Evolutionary conservation across 2,888 invertebrate genomes (phyloP).

Genomic region (Chromoteleia sp.): DNA sequence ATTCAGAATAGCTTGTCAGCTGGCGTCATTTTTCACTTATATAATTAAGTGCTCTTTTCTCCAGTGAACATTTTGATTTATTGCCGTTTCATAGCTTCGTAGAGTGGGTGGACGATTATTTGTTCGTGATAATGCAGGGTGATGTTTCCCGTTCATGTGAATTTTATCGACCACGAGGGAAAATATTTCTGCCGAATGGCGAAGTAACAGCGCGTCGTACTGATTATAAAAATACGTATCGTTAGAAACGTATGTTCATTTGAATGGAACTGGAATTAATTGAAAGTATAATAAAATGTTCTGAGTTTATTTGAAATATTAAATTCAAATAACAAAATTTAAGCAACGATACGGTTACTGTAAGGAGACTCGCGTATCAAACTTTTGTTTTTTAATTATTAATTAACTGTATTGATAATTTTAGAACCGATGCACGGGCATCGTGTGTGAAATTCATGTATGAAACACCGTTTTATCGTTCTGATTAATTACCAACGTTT

Average conservation of each 20-base stretch:
- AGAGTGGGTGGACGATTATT: background rate
- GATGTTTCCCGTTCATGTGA: conserved; percentile 18
- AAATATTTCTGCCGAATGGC: background rate
- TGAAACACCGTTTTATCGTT: too few relatives aligned
- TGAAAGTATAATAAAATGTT: background rate
- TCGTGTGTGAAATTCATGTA: too few relatives aligned
- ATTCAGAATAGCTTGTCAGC: background rate
- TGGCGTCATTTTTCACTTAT: conserved; percentile 12
- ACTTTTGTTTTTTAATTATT: too few relatives aligned
- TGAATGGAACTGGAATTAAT: too few relatives aligned
- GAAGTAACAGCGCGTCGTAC: background rate
- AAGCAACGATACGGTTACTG: too few relatives aligned
- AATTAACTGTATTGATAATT: too few relatives aligned
- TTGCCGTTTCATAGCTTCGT: conserved; percentile 1
- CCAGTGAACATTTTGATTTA: conserved; percentile 11
- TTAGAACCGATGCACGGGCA: too few relatives aligned
- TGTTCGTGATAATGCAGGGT: conserved; percentile 6
- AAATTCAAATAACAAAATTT: too few relatives aligned
- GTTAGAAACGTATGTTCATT: background rate
- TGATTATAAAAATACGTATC: conserved; percentile 5
- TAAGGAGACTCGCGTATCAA: background rate
- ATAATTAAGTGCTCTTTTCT: conserved; percentile 17
- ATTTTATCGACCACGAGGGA: conserved; percentile 28
- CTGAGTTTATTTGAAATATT: too few relatives aligned
- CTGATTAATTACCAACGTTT: too few relatives aligned